Evolutionary conservation across 2,113 vertebrate species (phyloP).

Genomic region (Epinephelus lanceolatus): DNA sequence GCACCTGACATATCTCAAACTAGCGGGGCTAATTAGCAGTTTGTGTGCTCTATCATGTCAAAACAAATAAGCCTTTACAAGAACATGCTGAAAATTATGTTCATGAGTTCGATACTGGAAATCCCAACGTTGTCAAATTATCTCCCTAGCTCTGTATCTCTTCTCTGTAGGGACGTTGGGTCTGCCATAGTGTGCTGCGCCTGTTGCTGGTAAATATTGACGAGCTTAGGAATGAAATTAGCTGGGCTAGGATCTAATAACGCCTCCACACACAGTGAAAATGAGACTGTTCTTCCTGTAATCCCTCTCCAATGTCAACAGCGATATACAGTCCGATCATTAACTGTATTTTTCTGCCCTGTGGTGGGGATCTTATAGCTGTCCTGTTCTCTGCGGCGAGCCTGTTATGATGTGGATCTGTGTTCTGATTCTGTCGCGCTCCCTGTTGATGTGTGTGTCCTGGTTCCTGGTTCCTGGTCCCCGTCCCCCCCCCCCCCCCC

Average conservation of each 20-base stretch:
- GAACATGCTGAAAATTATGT: conserved; percentile 24
- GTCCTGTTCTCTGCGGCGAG: conserved; percentile 39
- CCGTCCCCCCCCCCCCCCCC: too few relatives aligned
- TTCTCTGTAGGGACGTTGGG: conserved; percentile 47
- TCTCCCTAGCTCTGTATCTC: conserved; percentile 26
- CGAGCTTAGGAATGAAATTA: conserved; percentile 78
- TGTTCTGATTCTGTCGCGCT: conserved; percentile 75
- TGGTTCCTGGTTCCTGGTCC: too few relatives aligned
- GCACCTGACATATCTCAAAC: conserved; percentile 26
- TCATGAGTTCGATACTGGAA: conserved; percentile 29
- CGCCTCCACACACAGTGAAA: conserved; percentile 75
- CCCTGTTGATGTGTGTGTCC: conserved; percentile 71
- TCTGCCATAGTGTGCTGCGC: conserved; percentile 53
- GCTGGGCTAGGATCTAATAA: conserved; percentile 79
- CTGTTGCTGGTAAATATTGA: conserved; percentile 84
- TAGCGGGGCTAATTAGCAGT: conserved; percentile 43
- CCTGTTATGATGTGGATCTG: conserved; percentile 65
- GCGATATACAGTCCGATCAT: conserved; percentile 71
- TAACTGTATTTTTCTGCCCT: conserved; percentile 69
- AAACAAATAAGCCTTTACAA: conserved; percentile 51
- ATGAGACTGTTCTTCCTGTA: conserved; percentile 81
- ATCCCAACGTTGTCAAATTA: conserved; percentile 34
- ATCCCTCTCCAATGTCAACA: conserved; percentile 79
- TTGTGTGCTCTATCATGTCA: conserved; percentile 50
- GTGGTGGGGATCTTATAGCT: conserved; percentile 54